phyloP scores from a whole-genome alignment of 2,797 vertebrate species.

The Phyllotis vaccarum region DNA sequence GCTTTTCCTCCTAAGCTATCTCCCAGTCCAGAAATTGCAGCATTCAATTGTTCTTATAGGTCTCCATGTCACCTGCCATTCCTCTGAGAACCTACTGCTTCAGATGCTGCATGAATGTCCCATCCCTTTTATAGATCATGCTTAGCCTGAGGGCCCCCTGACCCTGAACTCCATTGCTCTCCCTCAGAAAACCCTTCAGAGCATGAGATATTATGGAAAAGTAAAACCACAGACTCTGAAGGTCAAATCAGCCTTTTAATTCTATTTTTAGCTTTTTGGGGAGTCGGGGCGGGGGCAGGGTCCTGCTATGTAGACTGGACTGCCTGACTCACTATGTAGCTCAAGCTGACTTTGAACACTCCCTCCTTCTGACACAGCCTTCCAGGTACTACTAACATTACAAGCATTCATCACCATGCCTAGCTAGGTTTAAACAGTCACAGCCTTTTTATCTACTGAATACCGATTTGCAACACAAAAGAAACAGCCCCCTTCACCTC shows the following conservation, averaged over 20 bases:
- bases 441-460: not conserved
- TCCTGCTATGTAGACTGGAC: not conserved
- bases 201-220: not conserved
- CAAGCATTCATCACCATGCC: not conserved
- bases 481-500: not conserved
- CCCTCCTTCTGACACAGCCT: not conserved
- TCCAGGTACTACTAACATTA: not conserved
- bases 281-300: not conserved
- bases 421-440: not conserved
- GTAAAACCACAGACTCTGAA: conserved; percentile 25
- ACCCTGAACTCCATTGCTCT: not conserved
- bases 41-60: not conserved
- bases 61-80: not conserved
- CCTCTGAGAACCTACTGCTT: not conserved
- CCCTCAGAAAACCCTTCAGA: conserved; percentile 13
- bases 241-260: not conserved
- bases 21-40: not conserved
- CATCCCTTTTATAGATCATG: not conserved
- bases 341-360: not conserved
- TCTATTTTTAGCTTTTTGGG: not conserved
- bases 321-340: not conserved
- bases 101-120: not conserved
- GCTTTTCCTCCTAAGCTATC: not conserved
- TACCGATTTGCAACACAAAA: not conserved
- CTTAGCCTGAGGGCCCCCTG: not conserved